Evolutionary conservation across 1,140 invertebrate species (phyloP).

Genomic region (Orchesella cincta): DNA sequence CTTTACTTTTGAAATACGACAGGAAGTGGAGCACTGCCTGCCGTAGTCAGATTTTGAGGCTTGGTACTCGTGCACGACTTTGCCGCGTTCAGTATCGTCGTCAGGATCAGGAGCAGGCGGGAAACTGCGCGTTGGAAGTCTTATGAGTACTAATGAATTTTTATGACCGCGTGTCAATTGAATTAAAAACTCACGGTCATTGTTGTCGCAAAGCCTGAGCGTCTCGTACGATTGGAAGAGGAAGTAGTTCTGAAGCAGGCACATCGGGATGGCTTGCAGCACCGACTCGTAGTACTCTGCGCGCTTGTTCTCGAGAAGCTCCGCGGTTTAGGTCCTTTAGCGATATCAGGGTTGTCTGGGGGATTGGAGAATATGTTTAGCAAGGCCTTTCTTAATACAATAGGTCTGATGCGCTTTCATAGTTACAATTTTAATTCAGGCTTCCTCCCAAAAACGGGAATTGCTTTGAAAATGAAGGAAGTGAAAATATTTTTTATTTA

Average conservation of each 20-base stretch:
- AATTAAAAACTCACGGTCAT: neutral
- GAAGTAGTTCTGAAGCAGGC: neutral
- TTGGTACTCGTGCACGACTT: neutral
- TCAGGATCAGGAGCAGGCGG: neutral
- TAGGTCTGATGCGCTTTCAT: no score
- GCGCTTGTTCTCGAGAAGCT: neutral
- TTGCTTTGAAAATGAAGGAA: neutral
- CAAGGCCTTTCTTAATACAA: neutral
- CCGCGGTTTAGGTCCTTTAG: neutral
- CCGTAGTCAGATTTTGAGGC: neutral
- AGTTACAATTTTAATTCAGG: no score
- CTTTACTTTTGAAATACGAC: neutral
- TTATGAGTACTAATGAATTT: neutral
- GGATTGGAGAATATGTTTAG: neutral
- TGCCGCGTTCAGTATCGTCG: neutral
- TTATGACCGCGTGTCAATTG: no score
- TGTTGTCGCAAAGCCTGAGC: neutral
- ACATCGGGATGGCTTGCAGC: neutral
- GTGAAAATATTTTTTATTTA: neutral
- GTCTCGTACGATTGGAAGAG: neutral
- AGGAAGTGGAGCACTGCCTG: neutral
- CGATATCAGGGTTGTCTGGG: neutral
- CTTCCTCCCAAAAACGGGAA: no score
- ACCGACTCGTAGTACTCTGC: neutral
- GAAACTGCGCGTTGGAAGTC: neutral